A percentile compares a stretch with the other conserved stretches of the same genome.
phyloP scores from a whole-genome alignment of 2,797 vertebrate species.

The Thripadectes ignobilis region DNA sequence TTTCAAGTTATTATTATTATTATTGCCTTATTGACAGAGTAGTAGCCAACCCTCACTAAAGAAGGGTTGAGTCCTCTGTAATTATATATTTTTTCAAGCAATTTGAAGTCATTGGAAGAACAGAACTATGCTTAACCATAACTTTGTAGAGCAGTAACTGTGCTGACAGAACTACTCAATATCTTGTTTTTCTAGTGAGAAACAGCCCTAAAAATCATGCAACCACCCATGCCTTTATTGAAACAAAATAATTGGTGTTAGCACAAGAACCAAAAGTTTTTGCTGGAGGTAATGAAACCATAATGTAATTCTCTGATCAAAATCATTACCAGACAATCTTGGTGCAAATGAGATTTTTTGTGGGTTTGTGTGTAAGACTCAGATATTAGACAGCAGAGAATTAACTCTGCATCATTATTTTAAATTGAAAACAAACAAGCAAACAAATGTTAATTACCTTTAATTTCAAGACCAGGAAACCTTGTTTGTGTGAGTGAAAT shows the following conservation, averaged over 20 bases:
- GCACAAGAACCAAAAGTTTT: background rate
- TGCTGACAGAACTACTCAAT: background rate
- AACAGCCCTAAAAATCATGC: background rate
- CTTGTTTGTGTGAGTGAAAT: background rate
- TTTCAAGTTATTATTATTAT: conserved; percentile 37
- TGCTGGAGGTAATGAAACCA: conserved; percentile 15
- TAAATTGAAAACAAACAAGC: conserved; percentile 54
- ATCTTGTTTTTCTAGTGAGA: background rate
- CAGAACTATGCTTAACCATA: background rate
- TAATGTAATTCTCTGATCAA: conserved; percentile 15
- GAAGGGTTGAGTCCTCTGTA: background rate
- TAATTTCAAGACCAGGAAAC: conserved; percentile 37
- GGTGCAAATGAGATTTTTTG: conserved; percentile 1
- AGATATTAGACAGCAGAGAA: background rate
- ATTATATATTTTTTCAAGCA: background rate
- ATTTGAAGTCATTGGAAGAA: background rate
- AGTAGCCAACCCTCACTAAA: background rate
- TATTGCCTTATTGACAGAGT: conserved; percentile 9
- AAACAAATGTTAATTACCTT: conserved; percentile 49
- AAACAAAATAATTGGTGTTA: background rate
- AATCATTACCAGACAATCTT: conserved; percentile 9
- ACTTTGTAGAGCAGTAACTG: background rate
- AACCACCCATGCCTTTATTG: background rate
- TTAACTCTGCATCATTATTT: conserved; percentile 45
- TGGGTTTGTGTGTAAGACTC: background rate